Conservation (phyloP, 2,888 invertebrate genomes). For the Eucriotettix oculatus region DNA sequence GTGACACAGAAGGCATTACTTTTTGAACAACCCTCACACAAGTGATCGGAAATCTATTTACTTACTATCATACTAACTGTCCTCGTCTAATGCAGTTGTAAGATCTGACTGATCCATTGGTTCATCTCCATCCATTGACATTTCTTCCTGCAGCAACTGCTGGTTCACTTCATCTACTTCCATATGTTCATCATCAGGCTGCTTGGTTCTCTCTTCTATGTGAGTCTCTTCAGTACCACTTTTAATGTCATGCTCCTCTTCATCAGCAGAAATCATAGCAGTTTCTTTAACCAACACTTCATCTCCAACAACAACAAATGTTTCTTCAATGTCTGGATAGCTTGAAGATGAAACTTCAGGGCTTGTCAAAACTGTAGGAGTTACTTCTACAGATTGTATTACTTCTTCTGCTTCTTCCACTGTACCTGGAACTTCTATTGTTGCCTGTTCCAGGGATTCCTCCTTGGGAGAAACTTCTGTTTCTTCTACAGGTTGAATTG, state of each 20-base stretch:
- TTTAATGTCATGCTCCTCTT: neutral
- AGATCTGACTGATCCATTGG: slow-evolving; percentile 14
- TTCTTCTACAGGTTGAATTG: neutral
- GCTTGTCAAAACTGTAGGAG: neutral
- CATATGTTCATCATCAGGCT: neutral
- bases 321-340: neutral
- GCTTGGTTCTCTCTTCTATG: neutral
- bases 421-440: neutral
- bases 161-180: neutral
- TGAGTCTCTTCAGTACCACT: neutral
- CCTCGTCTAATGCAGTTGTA: neutral
- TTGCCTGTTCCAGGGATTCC: neutral
- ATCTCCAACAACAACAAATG: slow-evolving; percentile 24
- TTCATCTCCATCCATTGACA: slow-evolving; percentile 15
- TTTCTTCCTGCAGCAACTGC: slow-evolving; percentile 6
- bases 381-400: neutral
- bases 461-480: neutral
- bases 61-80: too few relatives aligned
- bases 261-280: slow-evolving; percentile 19
- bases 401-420: neutral
- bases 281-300: slow-evolving; percentile 27
- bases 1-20: too few relatives aligned
- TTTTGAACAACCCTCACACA: too few relatives aligned
- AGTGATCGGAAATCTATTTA: too few relatives aligned
- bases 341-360: neutral